Conservation (phyloP, 2,113 vertebrate genomes). For the Prionailurus bengalensis region DNA sequence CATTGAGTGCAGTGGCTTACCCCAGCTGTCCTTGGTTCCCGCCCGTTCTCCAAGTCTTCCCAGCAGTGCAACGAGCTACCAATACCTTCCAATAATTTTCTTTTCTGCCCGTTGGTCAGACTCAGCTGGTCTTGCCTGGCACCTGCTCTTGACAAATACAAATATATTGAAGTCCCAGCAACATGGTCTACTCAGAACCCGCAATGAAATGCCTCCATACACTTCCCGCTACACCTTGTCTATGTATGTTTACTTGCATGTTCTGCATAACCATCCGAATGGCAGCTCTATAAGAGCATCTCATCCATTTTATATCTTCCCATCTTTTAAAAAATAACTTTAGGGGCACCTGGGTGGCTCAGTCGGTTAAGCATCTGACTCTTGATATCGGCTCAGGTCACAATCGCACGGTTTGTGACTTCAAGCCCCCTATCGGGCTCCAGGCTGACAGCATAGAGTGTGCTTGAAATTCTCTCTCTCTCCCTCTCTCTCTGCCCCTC, state of each 20-base stretch:
- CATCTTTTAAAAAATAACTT: too few relatives aligned
- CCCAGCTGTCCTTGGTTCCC: not conserved
- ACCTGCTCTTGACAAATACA: not conserved
- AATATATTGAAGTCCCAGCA: not conserved
- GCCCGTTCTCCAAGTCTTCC: not conserved
- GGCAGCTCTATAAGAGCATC: not conserved
- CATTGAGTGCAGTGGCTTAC: not conserved
- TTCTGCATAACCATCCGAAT: not conserved
- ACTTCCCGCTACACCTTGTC: not conserved
- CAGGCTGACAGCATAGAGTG: too few relatives aligned
- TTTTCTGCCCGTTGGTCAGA: not conserved
- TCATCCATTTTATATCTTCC: not conserved
- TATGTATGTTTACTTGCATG: not conserved
- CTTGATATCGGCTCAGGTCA: too few relatives aligned
- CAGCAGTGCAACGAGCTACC: not conserved
- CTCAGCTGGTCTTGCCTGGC: not conserved
- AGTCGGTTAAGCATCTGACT: too few relatives aligned
- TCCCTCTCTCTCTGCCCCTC: too few relatives aligned
- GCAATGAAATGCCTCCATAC: not conserved
- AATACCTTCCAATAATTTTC: not conserved
- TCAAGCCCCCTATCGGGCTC: too few relatives aligned
- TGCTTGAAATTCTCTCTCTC: too few relatives aligned
- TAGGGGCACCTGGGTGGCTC: too few relatives aligned
- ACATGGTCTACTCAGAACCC: not conserved
- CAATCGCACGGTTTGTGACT: rapidly evolving